These are phyloP conservation scores for Chrysopilus asiliformis DNA, from an alignment of 2,888 invertebrate species.

Conservation along the genomic window DNA sequence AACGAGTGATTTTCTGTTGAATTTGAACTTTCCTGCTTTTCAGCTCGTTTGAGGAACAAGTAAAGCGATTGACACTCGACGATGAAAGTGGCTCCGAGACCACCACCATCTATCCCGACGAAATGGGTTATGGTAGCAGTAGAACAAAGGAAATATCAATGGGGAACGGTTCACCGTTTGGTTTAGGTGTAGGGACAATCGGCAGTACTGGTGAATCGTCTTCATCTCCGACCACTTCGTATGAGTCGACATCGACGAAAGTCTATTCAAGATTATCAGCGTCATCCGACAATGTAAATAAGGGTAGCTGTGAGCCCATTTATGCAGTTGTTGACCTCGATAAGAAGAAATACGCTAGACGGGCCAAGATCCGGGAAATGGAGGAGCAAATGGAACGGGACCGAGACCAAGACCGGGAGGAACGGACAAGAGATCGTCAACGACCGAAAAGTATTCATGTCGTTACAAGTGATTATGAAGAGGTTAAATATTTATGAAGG, in stretches of 20 bases:
- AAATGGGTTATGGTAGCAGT: not conserved
- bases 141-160: not conserved
- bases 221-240: not conserved
- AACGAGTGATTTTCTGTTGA: too few relatives aligned
- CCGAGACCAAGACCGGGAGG: too few relatives aligned
- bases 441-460: constrained; percentile 18
- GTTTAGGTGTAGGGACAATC: too few relatives aligned
- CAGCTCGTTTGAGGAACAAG: constrained; percentile 19
- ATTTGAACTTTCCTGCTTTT: not conserved
- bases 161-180: not conserved
- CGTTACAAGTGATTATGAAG: constrained; percentile 19
- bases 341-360: constrained; percentile 24
- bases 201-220: not conserved
- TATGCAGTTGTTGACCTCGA: constrained; percentile 28
- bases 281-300: constrained; percentile 13
- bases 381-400: constrained; percentile 15
- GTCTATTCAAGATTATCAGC: constrained; percentile 7
- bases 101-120: not conserved
- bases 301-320: constrained; percentile 22
- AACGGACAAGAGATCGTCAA: too few relatives aligned
- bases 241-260: not conserved
- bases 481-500: constrained; percentile 16
- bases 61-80: constrained; percentile 20
- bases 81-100: constrained; percentile 17
- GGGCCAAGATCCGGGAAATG: constrained; percentile 17